Evolutionary conservation across 2,113 vertebrate genomes (phyloP).

Genomic region (Ciconia stormi): DNA sequence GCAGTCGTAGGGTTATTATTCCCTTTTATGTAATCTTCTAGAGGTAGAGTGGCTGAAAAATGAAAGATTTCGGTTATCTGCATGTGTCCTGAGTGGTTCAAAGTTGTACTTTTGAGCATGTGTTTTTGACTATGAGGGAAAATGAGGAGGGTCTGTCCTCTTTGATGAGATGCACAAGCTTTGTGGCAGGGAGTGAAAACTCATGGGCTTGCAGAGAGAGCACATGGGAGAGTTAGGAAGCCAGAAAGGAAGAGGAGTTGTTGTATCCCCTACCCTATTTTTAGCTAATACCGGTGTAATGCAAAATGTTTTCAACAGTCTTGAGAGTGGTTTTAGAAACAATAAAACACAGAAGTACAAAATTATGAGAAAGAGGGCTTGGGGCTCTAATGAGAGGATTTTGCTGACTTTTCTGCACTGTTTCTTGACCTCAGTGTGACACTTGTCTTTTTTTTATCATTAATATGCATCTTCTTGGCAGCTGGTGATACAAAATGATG

Average conservation of each 20-base stretch:
- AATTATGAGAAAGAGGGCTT: background rate
- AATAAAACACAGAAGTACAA: background rate
- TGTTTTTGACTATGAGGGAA: background rate
- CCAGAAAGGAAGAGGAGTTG: background rate
- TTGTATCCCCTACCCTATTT: background rate
- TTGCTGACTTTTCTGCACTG: background rate
- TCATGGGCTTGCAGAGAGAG: background rate
- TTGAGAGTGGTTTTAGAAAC: background rate
- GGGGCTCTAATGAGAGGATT: background rate
- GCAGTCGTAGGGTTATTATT: background rate
- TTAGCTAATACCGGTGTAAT: background rate
- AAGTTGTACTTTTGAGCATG: background rate
- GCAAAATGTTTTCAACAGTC: background rate
- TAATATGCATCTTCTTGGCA: background rate
- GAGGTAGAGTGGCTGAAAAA: background rate
- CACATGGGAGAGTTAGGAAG: background rate
- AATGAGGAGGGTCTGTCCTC: background rate
- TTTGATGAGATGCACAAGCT: background rate
- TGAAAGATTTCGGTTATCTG: background rate
- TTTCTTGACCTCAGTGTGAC: background rate
- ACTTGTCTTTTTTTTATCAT: background rate
- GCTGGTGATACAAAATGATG: background rate
- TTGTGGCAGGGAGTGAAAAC: background rate
- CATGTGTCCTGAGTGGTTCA: background rate
- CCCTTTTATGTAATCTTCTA: background rate